Conservation (phyloP, 2,113 vertebrate genomes). For the Arizona elegans region DNA sequence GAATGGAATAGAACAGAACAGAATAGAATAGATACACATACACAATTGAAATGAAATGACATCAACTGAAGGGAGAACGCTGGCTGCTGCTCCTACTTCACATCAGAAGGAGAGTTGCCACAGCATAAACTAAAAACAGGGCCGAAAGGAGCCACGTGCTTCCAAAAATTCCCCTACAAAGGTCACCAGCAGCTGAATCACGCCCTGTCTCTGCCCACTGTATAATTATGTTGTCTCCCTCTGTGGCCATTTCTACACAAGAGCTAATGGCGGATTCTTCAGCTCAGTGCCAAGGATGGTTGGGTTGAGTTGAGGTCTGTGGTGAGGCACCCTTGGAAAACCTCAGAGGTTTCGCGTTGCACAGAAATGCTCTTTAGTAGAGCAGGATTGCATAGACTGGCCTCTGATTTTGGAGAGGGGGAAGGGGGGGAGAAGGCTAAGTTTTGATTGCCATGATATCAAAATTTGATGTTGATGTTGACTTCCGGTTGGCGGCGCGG, state of each 20-base stretch:
- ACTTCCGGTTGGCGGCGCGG: no score
- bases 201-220: not conserved
- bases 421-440: not conserved
- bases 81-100: not conserved
- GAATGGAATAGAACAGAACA: no score
- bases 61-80: not conserved
- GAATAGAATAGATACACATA: no score
- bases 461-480: not conserved
- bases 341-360: not conserved
- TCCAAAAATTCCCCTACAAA: not conserved
- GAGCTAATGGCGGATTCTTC: not conserved
- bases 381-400: not conserved
- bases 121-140: not conserved
- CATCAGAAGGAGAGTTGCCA: not conserved
- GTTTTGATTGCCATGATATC: not conserved
- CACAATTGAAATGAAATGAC: not conserved
- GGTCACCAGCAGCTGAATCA: not conserved
- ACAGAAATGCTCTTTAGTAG: not conserved
- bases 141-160: not conserved
- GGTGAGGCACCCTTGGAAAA: not conserved
- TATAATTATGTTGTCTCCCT: not conserved
- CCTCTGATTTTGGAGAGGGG: not conserved
- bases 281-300: not conserved
- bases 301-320: not conserved
- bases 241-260: not conserved